Evolutionary conservation across 2,113 vertebrate species (phyloP), one percentile per base, ranked within the genome.

Genomic region (Prionailurus viverrinus): DNA sequence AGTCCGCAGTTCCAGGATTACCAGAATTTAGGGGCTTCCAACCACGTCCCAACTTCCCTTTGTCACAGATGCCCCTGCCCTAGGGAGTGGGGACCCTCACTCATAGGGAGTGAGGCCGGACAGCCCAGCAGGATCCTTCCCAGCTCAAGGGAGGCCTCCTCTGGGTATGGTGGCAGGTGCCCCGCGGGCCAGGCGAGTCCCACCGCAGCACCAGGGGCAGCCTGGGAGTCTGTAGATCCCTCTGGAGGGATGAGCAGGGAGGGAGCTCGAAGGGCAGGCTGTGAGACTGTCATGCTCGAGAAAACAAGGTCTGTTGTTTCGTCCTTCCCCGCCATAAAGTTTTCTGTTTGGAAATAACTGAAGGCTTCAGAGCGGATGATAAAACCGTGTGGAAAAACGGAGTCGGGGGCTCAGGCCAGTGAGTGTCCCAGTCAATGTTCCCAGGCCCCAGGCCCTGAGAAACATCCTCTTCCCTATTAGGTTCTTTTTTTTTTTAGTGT

Each of bases 141-240:
- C 0, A 53, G 19, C 12, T 48, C 53, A 27, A 8, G 9, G 27
- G 0, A 4, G 7, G 15, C 53, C 4, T 11, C 82, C 27, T 3
- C n/a, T 1, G 7, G 45, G 16, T 7, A 48, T 29, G 14, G 15
- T 45, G 79, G 36, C n/a, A 10, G 31, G 31, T 0, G 1, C 31
- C 45, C 84, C 5, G 27, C 6, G 80, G 45, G 29, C 82, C 33
- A 45, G 13, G 23, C 61, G 53, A 78, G 89, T 71, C 39, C 61
- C 39, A n/a, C 25, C n/a, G 18, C 10, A 4, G 84, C 15, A 18
- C 39, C 63, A 27, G 29, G 71, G 15, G 21, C 61, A n/a, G 36
- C 63, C 36, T 19, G 73, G 63, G 15, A n/a, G 21, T 65, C 88
- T 12, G 9, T 1, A 16, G 66, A 21, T 29, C 68, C 41, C 68